These are phyloP conservation scores for Corydoras sp. DNA, from an alignment of 2,113 vertebrate species.

Conservation along the genomic window DNA sequence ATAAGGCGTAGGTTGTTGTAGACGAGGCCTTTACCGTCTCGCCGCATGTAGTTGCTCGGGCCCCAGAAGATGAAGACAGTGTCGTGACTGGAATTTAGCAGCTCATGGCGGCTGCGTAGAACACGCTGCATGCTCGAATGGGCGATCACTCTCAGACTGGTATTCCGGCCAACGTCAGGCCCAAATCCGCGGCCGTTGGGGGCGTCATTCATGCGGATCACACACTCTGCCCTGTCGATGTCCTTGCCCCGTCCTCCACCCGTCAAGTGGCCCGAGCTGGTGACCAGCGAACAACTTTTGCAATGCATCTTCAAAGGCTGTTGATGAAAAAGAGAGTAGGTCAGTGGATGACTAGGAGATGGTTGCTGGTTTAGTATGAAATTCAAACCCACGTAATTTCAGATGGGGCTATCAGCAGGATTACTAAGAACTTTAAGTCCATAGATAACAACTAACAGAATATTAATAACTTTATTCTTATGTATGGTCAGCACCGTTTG, in stretches of 20 bases:
- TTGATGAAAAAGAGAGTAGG: background rate
- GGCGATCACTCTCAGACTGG: constrained; percentile 88
- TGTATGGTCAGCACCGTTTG: too few relatives aligned
- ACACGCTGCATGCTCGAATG: constrained; percentile 96
- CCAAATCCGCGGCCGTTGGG: constrained; percentile 74
- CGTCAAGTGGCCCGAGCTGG: constrained; percentile 89
- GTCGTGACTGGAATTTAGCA: constrained; percentile 88
- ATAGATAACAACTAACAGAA: too few relatives aligned
- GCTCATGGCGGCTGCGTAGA: constrained; percentile 79
- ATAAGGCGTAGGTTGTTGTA: constrained; percentile 96
- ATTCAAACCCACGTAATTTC: too few relatives aligned
- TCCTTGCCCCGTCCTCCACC: constrained; percentile 72
- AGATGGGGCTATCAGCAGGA: too few relatives aligned
- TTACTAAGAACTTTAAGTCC: too few relatives aligned
- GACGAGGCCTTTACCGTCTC: constrained; percentile 88
- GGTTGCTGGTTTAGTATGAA: too few relatives aligned
- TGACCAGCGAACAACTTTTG: constrained; percentile 83
- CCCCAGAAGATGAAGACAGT: constrained; percentile 98
- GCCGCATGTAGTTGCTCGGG: constrained; percentile 94
- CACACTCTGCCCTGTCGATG: constrained; percentile 86
- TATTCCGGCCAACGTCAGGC: constrained; percentile 81
- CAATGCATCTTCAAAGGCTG: constrained; percentile 95
- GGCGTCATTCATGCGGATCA: constrained; percentile 96
- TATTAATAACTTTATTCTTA: too few relatives aligned
- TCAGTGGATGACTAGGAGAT: background rate